phyloP scores from a whole-genome alignment of 2,113 vertebrate genomes.

The Micronycteris hirsuta region DNA sequence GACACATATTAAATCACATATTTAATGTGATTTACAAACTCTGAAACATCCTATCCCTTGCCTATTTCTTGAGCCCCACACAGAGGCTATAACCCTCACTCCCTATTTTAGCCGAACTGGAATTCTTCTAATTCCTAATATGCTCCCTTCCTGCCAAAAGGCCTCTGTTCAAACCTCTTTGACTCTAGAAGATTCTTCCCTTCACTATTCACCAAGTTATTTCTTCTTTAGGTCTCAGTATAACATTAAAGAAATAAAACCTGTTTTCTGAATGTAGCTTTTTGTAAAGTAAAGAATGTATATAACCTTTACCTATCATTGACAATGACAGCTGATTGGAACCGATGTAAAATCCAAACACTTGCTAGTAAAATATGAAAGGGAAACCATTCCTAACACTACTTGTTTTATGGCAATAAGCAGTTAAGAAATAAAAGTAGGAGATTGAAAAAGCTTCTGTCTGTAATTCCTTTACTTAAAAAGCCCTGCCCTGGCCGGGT shows the following conservation, averaged over 20 bases:
- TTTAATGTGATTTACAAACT: background rate
- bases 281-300: background rate
- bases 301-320: background rate
- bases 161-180: background rate
- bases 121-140: background rate
- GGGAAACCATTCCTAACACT: too few species aligned
- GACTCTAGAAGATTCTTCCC: background rate
- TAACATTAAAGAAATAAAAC: background rate
- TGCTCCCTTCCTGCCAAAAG: background rate
- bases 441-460: background rate
- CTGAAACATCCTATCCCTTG: background rate
- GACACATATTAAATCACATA: too few species aligned
- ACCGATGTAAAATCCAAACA: background rate
- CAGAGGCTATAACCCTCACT: background rate
- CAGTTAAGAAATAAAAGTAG: background rate
- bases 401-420: background rate
- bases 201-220: background rate
- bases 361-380: background rate
- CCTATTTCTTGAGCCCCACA: background rate
- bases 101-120: background rate
- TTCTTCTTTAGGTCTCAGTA: background rate
- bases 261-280: background rate
- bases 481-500: background rate
- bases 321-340: background rate
- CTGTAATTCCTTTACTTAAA: background rate